Evolutionary conservation across 2,113 vertebrate species (phyloP), one percentile per base, ranked within the genome.

Genomic region (Seriola dumerili): DNA sequence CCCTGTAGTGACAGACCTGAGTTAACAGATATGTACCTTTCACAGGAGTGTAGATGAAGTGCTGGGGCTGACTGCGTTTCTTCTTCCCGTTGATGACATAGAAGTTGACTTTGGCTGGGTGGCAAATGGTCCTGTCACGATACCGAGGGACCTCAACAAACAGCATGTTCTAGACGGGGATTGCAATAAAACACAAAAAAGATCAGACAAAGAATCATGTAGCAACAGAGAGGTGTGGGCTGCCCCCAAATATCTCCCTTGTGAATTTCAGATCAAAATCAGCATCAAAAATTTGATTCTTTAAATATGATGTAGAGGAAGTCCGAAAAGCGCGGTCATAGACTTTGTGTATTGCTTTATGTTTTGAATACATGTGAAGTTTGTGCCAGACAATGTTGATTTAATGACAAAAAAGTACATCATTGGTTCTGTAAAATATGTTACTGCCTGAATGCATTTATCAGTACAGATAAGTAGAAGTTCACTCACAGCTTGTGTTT

Each of bases 11-110:
- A 40, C 32, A 69, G 19, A 72, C 32, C 29, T 23, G 38, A 65
- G n/a, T 50, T 32, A 52, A 55, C 4, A 61, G 32, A 62, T 54
- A 65, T 40, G 19, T 61, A 89, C 97, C 97, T 96, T 95, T 96
- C 63, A 96, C 34, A 25, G 95, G 95, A 6, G 93, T 97, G 68
- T 97, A 99, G 81, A 96, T 96, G 93, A 99, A 99, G 86, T 97
- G 97, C 89, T 99, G 98, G n/a, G 96, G 96, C 59, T 98, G 97
- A 72, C 98, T 99, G 81, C 95, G 95, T 94, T 98, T 99, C 72
- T 97, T 97, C 73, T 98, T 99, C 50, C 98, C 97, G 0, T 99
- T 99, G 89, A 98, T 95, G 86, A 99, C 98, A 0, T 96, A 97
- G 92, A 99, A 99, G 91, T 97, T 98, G 64, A 99, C 98, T 94